Conservation (phyloP, 2,888 invertebrate genomes). For the Tolmerus cingulatus region DNA sequence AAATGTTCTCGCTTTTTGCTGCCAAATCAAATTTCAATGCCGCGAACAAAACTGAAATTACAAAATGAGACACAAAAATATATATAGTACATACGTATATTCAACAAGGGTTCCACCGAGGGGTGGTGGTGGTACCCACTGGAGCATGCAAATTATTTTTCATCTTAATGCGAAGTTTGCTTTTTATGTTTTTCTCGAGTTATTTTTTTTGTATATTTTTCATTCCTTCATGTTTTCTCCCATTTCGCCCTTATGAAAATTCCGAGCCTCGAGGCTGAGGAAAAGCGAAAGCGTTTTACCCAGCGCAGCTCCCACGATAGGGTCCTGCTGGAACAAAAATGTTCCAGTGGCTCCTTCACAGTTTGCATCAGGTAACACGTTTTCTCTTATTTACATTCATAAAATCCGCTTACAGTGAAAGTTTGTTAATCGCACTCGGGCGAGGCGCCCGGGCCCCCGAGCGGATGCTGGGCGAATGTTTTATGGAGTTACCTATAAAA, state of each 20-base stretch:
- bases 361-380: conserved; percentile 30
- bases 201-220: not conserved
- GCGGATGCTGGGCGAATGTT: not conserved
- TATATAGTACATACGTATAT: not conserved
- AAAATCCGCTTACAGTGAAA: conserved; percentile 38
- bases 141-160: conserved; percentile 24
- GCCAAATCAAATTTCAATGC: conserved; percentile 4
- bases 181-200: not conserved
- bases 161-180: not conserved
- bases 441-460: not conserved
- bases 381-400: conserved; percentile 31
- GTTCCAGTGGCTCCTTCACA: not conserved
- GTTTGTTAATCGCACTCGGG: conserved; percentile 30
- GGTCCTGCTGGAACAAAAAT: not conserved
- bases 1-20: not conserved
- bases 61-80: not conserved
- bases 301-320: not conserved
- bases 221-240: not conserved
- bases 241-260: not conserved
- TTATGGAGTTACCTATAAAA: conserved; percentile 29
- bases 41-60: not conserved
- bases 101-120: not conserved
- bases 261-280: not conserved
- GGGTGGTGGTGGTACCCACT: not conserved
- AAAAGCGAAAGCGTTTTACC: not conserved